Percentiles rank a stretch among this genome's conserved stretches.
These are phyloP conservation scores for Ectemnius lituratus DNA, from an alignment of 2,888 invertebrate genomes.

Conservation along the genomic window DNA sequence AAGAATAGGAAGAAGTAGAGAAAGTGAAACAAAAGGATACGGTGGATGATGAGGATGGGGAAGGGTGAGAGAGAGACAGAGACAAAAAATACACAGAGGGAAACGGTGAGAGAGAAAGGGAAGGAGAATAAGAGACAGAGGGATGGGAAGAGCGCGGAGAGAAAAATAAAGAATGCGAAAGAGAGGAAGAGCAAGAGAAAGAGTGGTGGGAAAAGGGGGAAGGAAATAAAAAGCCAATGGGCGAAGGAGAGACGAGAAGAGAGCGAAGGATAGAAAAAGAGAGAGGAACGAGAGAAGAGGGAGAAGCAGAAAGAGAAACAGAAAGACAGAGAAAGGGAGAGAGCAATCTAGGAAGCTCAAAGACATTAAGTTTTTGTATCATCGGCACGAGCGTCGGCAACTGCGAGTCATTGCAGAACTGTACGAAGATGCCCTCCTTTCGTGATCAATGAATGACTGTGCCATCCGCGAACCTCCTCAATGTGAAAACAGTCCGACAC, in stretches of 20 bases:
- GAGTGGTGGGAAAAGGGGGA: background rate
- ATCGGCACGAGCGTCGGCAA: conserved; percentile 29
- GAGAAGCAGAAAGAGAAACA: background rate
- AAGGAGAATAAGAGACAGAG: background rate
- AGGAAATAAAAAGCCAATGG: too few relatives aligned
- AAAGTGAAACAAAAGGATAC: too few relatives aligned
- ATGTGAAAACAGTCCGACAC: too few relatives aligned
- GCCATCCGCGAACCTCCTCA: too few relatives aligned
- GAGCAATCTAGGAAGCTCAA: conserved; percentile 44
- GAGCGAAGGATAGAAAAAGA: background rate
- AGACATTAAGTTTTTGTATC: conserved; percentile 58
- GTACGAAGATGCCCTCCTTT: background rate
- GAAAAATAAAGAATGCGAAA: background rate
- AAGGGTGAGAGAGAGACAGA: background rate
- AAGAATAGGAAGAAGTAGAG: background rate
- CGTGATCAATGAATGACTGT: background rate
- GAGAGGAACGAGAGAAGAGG: background rate
- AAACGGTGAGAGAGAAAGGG: background rate
- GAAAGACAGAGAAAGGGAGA: background rate
- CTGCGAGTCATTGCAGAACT: conserved; percentile 10
- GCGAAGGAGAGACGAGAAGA: background rate
- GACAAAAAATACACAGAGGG: background rate
- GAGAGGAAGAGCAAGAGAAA: background rate
- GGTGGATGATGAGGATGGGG: background rate
- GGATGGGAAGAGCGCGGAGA: background rate